A percentile compares a stretch with the other conserved stretches of the same genome.
Conservation (phyloP, 2,888 invertebrate species). For the Sceliomorpha sp. region DNA sequence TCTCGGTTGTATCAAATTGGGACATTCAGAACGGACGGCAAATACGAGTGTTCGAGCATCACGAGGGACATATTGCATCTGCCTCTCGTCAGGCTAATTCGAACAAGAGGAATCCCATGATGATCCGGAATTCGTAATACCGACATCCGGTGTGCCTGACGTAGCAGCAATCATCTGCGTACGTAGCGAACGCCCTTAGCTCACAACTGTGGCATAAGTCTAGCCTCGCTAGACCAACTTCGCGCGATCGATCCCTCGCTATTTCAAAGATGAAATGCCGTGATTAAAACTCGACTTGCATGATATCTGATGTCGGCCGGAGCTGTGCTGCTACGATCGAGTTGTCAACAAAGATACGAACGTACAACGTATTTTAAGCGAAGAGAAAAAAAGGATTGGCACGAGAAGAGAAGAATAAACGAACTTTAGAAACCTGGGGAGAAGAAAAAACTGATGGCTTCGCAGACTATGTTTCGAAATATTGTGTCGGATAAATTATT, state of each 20-base stretch:
- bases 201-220: conserved; percentile 34
- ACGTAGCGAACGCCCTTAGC: conserved; percentile 16
- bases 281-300: conserved; percentile 2
- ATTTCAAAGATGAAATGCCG: conserved; percentile 5
- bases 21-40: conserved; percentile 54
- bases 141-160: conserved; percentile 25
- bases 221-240: conserved; percentile 31
- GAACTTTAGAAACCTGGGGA: no score
- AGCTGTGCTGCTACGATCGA: no score
- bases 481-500: no score
- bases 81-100: conserved; percentile 59
- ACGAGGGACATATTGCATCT: conserved; percentile 53
- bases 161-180: conserved; percentile 18
- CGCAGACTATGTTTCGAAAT: no score
- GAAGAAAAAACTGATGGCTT: no score
- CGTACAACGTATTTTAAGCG: no score
- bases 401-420: no score
- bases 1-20: conserved; percentile 55
- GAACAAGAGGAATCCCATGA: conserved; percentile 47
- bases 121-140: conserved; percentile 34
- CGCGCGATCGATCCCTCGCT: conserved; percentile 10
- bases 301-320: no score
- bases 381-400: no score
- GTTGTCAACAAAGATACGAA: no score
- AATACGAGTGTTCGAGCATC: conserved; percentile 29